A percentile compares a stretch with the other conserved stretches of the same genome.
These are phyloP conservation scores for Neodontobutis hainanensis DNA, from an alignment of 2,113 vertebrate genomes.

Conservation along the genomic window DNA sequence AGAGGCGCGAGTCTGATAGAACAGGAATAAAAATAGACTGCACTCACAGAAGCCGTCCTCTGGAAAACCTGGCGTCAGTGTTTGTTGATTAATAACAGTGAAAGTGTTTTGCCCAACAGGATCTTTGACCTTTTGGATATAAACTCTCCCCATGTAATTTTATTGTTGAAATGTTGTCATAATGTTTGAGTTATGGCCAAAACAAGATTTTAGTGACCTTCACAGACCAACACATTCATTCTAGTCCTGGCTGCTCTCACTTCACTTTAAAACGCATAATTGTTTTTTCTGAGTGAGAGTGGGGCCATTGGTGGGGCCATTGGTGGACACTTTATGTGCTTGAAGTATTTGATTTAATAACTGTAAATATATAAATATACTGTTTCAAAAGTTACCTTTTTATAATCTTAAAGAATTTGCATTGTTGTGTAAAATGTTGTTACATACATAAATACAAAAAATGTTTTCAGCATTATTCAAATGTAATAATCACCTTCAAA, in stretches of 20 bases:
- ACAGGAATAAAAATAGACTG: not conserved
- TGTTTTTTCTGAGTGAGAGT: too few relatives aligned
- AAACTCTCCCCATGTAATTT: not conserved
- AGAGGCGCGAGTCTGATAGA: not conserved
- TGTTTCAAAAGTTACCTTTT: too few relatives aligned
- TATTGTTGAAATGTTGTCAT: not conserved
- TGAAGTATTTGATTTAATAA: too few relatives aligned
- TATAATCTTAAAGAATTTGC: too few relatives aligned
- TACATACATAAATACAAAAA: too few relatives aligned
- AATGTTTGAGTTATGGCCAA: not conserved
- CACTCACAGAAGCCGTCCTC: not conserved
- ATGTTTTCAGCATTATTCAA: too few relatives aligned
- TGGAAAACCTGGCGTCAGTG: not conserved
- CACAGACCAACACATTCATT: not conserved
- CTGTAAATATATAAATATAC: too few relatives aligned
- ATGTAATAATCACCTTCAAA: too few relatives aligned
- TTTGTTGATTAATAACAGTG: not conserved
- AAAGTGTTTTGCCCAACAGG: not conserved
- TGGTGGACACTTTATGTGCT: too few relatives aligned
- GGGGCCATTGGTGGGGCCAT: too few relatives aligned
- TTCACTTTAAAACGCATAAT: not conserved
- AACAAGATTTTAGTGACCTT: not conserved
- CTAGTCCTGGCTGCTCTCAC: not conserved
- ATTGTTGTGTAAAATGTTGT: too few relatives aligned
- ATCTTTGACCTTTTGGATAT: not conserved